phyloP scores from a whole-genome alignment of 2,888 invertebrate genomes.

The Cybosia mesomella region DNA sequence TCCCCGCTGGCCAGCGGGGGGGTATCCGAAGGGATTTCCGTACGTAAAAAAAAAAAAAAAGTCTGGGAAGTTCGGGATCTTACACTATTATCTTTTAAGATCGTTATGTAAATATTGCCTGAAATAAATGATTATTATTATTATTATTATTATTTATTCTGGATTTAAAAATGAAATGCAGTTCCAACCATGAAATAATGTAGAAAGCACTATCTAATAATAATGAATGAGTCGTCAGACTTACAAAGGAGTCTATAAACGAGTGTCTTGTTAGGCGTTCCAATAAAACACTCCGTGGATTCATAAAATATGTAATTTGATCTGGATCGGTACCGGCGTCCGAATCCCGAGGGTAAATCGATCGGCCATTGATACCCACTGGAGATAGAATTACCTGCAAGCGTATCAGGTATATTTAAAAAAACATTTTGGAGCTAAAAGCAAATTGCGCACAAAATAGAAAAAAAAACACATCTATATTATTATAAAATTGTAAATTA shows the following conservation, averaged over 20 bases:
- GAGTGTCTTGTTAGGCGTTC: conserved; percentile 56
- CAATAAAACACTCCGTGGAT: conserved; percentile 59
- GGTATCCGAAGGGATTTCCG: too few species aligned
- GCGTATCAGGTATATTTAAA: conserved; percentile 4
- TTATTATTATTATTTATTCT: too few species aligned
- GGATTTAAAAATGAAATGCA: not conserved
- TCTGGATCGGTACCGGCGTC: conserved; percentile 59
- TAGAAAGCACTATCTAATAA: conserved; percentile 8
- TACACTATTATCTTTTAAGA: too few species aligned
- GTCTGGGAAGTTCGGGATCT: too few species aligned
- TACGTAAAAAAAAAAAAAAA: too few species aligned
- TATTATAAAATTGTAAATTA: too few species aligned
- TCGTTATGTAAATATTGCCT: too few species aligned
- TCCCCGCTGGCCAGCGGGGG: too few species aligned
- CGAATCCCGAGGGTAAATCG: conserved; percentile 49
- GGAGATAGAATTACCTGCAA: conserved; percentile 50
- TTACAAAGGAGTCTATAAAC: conserved; percentile 38
- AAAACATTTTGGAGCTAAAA: not conserved
- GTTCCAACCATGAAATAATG: not conserved
- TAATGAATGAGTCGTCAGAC: conserved; percentile 14
- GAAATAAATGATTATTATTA: too few species aligned
- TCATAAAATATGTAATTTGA: conserved; percentile 73
- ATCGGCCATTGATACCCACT: conserved; percentile 47
- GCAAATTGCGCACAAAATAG: too few species aligned
- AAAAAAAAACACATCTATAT: too few species aligned